A percentile compares a stretch with the other conserved stretches of the same genome.
phyloP scores from a whole-genome alignment of 1,140 invertebrate species.

The Stratiolaelaps scimitus region DNA sequence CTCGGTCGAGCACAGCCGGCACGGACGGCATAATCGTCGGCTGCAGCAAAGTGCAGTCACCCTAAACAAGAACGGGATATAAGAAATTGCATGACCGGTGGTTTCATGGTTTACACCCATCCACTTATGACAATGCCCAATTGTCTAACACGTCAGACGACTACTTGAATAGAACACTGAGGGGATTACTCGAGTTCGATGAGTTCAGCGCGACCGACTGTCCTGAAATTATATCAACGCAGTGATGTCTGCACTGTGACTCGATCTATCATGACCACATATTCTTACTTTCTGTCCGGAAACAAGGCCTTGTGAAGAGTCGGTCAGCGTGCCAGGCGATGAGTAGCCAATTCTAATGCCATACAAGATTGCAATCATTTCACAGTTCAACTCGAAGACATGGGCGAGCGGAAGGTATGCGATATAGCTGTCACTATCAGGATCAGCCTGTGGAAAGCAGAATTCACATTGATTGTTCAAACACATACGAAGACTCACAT shows the following conservation, averaged over 20 bases:
- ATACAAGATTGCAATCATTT: constrained; percentile 27
- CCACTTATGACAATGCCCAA: too few species aligned
- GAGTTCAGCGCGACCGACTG: neutral
- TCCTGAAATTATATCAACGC: neutral
- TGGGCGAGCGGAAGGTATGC: constrained; percentile 93
- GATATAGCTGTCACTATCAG: constrained; percentile 62
- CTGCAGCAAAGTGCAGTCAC: constrained; percentile 74
- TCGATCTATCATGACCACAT: too few species aligned
- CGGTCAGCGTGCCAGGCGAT: constrained; percentile 83
- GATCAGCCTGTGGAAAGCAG: too few species aligned
- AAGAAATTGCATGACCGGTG: constrained; percentile 29
- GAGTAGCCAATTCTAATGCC: constrained; percentile 94
- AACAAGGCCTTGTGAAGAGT: constrained; percentile 43
- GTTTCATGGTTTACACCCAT: too few species aligned
- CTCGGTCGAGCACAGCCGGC: constrained; percentile 52
- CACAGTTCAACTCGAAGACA: constrained; percentile 66
- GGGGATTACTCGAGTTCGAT: too few species aligned
- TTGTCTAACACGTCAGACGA: too few species aligned
- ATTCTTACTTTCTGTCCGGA: neutral
- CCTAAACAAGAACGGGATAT: constrained; percentile 43
- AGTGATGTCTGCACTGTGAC: too few species aligned
- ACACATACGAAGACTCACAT: too few species aligned
- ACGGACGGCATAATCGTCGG: constrained; percentile 91
- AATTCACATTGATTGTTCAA: constrained; percentile 42
- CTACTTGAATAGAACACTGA: too few species aligned